Percentiles rank a stretch among this genome's conserved stretches.
phyloP scores from a whole-genome alignment of 1,140 invertebrate genomes.

The Drosophila kepulauana region DNA sequence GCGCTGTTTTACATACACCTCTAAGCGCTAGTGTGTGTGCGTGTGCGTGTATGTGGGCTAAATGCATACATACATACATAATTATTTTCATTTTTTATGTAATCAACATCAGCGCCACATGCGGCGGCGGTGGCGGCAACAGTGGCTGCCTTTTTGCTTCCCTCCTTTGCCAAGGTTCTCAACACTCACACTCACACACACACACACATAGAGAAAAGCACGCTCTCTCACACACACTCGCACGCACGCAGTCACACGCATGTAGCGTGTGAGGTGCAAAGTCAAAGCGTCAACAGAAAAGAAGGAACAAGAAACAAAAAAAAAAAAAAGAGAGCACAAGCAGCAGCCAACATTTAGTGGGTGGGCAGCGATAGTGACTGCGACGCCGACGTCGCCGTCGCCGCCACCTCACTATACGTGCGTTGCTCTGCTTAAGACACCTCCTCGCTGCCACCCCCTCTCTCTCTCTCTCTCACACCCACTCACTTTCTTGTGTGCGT shows the following conservation, averaged over 20 bases:
- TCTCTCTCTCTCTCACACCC: background rate
- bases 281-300: conserved; percentile 43
- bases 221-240: conserved; percentile 19
- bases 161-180: conserved; percentile 58
- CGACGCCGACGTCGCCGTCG: conserved; percentile 12
- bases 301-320: too few species aligned
- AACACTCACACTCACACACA: conserved; percentile 41
- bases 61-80: conserved; percentile 64
- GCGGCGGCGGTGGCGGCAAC: conserved; percentile 29
- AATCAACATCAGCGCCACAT: conserved; percentile 72
- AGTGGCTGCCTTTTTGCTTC: conserved; percentile 34
- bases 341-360: conserved; percentile 31
- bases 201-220: background rate
- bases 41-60: conserved; percentile 11
- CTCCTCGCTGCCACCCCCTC: background rate
- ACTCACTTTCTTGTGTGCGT: background rate
- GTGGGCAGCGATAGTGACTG: conserved; percentile 20
- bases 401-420: conserved; percentile 17
- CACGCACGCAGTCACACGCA: conserved; percentile 19
- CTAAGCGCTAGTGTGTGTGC: conserved; percentile 1
- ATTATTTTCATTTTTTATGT: conserved; percentile 81
- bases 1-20: conserved; percentile 31
- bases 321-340: background rate
- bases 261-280: conserved; percentile 44
- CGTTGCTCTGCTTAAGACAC: conserved; percentile 1